Base-by-base conservation (phyloP, 2,113 vertebrate species). In the Syngnathoides biaculeatus region DNA sequence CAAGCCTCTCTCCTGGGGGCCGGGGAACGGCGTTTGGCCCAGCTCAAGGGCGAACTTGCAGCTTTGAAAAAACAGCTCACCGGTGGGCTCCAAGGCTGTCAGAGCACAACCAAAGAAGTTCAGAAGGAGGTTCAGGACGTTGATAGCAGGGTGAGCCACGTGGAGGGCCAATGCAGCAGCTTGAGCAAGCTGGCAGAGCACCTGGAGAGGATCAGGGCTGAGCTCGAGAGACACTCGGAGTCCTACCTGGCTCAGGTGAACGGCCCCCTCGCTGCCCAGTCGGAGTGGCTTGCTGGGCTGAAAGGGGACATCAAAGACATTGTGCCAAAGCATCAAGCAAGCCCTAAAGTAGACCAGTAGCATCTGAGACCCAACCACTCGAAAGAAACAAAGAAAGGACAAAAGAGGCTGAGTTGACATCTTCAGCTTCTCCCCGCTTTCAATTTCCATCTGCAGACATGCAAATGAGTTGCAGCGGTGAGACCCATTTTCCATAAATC, bases 21-120 rank as follows among this genome's bases (percentile, higher is more conserved):
- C 4, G 94, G 94, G 60, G 94, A 95, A 80, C 89, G 92, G 57
- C 91, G 95, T 11, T 91, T 98, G 58, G 85, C 94, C 67, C 95
- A 94, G 84, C 90, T 99, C 69, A 94, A 94, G 63, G 94, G 89
- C 2, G 95, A 99, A 77, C 90, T 99, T 64, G 92, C 92, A 65
- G 86, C 90, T 17, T 86, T 99, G 79, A 95, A 93, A 85, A 89
- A 92, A 38, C 91, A 90, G 65, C 84, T 99, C 35, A 64, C 92
- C 0, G 92, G 88, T 0, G 94, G 96, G 65, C 89, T 99, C 59
- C 94, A 92, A 75, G 95, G 92, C 77, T 99, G 97, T 90, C 91
- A 89, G 68, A 90, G 75, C 45, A 89, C 92, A 5, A 94, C 95
- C 3, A 89, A 85, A 0, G 89, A 91, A 22, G 90, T 95, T 30